These are phyloP conservation scores for Brachionus angularis DNA, from an alignment of 1,140 invertebrate genomes.

Conservation along the genomic window DNA sequence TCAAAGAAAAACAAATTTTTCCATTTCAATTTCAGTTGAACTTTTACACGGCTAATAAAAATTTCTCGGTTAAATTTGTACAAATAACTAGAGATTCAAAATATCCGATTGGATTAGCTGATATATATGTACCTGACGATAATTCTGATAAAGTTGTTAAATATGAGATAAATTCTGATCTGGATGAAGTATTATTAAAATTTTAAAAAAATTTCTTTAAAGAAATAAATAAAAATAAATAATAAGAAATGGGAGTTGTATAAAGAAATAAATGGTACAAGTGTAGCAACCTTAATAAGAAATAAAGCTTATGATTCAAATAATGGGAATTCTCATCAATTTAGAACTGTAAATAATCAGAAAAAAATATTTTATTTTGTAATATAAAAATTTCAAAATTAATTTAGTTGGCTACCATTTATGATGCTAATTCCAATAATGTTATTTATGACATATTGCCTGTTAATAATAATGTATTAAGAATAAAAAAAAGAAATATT, in stretches of 20 bases:
- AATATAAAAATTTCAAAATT: background rate
- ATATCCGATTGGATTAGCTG: constrained; percentile 5
- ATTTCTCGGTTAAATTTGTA: background rate
- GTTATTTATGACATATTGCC: too few species aligned
- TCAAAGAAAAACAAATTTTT: background rate
- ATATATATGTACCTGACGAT: background rate
- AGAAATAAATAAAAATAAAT: background rate
- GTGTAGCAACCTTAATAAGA: constrained; percentile 28
- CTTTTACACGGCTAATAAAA: background rate
- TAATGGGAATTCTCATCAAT: background rate
- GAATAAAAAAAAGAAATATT: too few species aligned
- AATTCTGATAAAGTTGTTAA: background rate
- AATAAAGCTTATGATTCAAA: background rate
- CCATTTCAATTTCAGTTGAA: background rate
- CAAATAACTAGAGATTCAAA: background rate
- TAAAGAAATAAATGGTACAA: constrained; percentile 8
- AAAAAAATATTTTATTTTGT: background rate
- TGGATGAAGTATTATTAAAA: background rate
- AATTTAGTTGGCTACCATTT: constrained; percentile 9
- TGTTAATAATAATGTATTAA: too few species aligned
- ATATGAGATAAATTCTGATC: background rate
- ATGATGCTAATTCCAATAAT: constrained; percentile 2
- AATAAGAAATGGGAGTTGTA: constrained; percentile 19
- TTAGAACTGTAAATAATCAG: constrained; percentile 13
- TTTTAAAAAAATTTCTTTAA: background rate